phyloP scores from a whole-genome alignment of 2,113 vertebrate species.

The Limanda limanda region DNA sequence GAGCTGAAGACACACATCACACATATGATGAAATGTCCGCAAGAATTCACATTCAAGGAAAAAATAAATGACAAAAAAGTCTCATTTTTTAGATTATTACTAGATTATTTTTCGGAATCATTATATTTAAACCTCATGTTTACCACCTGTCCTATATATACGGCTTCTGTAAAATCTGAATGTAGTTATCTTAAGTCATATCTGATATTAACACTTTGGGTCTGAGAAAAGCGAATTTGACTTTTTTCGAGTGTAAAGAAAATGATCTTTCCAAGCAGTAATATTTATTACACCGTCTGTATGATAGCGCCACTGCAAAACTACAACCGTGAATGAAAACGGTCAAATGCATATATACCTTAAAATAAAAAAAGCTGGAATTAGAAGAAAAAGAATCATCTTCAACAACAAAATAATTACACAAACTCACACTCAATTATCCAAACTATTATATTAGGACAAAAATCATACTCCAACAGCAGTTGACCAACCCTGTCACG shows the following conservation, averaged over 20 bases:
- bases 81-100: too few species aligned
- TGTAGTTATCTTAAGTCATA: not conserved
- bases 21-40: not conserved
- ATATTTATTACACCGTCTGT: not conserved
- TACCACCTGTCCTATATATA: not conserved
- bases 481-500: not conserved
- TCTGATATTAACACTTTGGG: not conserved
- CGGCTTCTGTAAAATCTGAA: accelerated
- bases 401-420: too few species aligned
- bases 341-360: not conserved
- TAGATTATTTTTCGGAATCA: not conserved
- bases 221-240: not conserved
- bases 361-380: not conserved
- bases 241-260: not conserved
- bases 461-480: not conserved
- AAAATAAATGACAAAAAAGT: not conserved
- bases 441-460: not conserved
- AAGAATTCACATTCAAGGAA: too few species aligned
- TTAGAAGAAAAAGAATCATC: not conserved
- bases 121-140: not conserved
- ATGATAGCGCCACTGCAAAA: not conserved
- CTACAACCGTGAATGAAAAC: not conserved
- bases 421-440: not conserved
- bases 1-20: conserved; percentile 3
- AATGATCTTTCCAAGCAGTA: not conserved